Evolutionary conservation across 2,888 invertebrate genomes (phyloP), one percentile per base, ranked within the genome.

Genomic region (Exephanes ischioxanthus): DNA sequence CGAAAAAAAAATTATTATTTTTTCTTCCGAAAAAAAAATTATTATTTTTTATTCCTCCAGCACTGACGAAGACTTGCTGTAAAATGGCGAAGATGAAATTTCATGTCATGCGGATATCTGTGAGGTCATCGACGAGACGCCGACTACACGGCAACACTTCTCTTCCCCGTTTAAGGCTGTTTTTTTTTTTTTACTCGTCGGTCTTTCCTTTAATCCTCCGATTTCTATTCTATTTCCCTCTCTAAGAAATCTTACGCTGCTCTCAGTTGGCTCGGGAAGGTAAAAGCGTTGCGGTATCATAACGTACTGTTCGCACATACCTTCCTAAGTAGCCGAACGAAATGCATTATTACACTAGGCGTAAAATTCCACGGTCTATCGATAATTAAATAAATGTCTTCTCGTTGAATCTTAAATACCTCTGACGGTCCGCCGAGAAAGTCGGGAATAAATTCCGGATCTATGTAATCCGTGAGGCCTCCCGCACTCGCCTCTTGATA

Each of bases 361-460:
- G 84, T 81, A 41, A 45, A 66, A 63, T 45, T 22, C 22, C 9
- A 77, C 26, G 22, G 61, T 45, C 33, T 68, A 78, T 66, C 37
- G 61, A 79, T 33, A 58, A 33, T 58, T 26, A 72, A 72, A 72
- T 53, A 66, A 37, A 37, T 22, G 33, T 16, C 19, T 70, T 19
- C 16, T 16, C 48, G 45, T 22, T 3, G 2, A 9, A 22, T 61
- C 16, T 30, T 7, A 45, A 45, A 45, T 51, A 83, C 86, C 96
- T 97, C 97, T 94, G 97, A 97, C 16, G 97, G 95, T 80, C 98
- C 98, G n/a, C 98, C 98, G 2, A 99, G 95, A 94, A 99, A 99
- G 94, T 98, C 98, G 0, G 99, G 99, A 84, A 99, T 97, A 90
- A 96, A 96, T 85, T 98, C 97, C 86, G 97, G 96, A 76, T 97